Evolutionary conservation across 2,113 vertebrate genomes (phyloP), one percentile per base, ranked within the genome.

Genomic region (Echinops telfairi): DNA sequence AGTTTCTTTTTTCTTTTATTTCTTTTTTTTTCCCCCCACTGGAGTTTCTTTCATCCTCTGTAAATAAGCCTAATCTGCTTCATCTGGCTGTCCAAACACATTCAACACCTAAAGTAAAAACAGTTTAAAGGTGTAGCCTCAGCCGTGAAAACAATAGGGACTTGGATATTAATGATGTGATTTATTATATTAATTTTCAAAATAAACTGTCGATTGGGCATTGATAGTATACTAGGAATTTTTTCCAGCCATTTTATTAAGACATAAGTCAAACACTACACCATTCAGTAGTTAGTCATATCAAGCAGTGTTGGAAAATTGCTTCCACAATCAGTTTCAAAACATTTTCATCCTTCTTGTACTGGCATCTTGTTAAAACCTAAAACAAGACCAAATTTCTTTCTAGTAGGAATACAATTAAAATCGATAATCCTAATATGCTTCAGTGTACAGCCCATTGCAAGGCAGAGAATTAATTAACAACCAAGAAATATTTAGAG

Each of bases 91-190:
- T 29, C 53, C 47, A 77, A 93, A 83, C 57, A 86, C 80, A 87
- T 40, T 89, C 23, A 83, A 80, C 78, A 93, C 66, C 22, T 83
- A 80, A 86, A 47, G 81, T 17, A 90, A 66, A 86, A 84, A 91
- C 8, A 64, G 22, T 60, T 85, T 91, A 92, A 93, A 81, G 23
- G 36, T 95, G 27, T 91, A 60, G 91, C 33, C 73, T 15, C 62
- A 86, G 47, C 27, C 88, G 83, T 53, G 86, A 92, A 92, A 96
- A 78, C n/a, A 92, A 76, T 60, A 79, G 17, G n/a, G 29, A 91
- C 23, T 38, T 90, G 14, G 40, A 43, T 79, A 33, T 47, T 94
- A 86, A 78, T 75, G 36, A 93, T 94, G 92, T 95, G 40, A 88
- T 43, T 81, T 60, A 70, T 20, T 86, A 27, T 31, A 70, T 82